Evolutionary conservation across 2,797 vertebrate genomes (phyloP).

Genomic region (Hoplostethus atlanticus): DNA sequence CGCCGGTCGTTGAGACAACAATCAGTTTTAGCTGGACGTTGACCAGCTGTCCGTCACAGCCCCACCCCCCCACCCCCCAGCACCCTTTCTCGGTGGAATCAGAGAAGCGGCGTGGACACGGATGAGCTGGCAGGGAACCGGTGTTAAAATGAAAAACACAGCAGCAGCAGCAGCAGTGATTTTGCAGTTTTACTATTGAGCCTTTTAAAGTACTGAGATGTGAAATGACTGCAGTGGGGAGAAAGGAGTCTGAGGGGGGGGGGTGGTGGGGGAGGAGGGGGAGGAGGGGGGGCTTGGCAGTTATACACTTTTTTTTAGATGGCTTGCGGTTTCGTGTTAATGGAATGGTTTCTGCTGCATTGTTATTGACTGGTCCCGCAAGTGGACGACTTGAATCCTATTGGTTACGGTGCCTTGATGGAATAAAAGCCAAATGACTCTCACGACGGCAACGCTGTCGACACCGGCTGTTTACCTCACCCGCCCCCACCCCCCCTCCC

Average conservation of each 20-base stretch:
- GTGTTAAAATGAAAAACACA: conserved; percentile 44
- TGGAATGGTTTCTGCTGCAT: conserved; percentile 67
- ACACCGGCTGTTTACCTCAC: conserved; percentile 19
- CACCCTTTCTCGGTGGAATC: conserved; percentile 17
- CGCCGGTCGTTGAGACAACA: conserved; percentile 38
- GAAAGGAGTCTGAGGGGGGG: not conserved
- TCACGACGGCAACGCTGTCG: conserved; percentile 28
- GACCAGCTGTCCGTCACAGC: conserved; percentile 54
- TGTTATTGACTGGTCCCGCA: conserved; percentile 62
- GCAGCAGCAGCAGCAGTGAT: conserved; percentile 57
- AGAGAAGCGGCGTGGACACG: conserved; percentile 5
- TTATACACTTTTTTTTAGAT: conserved; percentile 40
- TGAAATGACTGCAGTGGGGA: conserved; percentile 48
- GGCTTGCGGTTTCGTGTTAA: conserved; percentile 65
- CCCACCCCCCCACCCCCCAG: conserved; percentile 51
- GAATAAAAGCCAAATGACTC: conserved; percentile 38
- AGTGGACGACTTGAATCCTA: conserved; percentile 50
- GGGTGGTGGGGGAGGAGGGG: not conserved
- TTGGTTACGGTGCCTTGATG: conserved; percentile 43
- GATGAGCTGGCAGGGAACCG: conserved; percentile 20
- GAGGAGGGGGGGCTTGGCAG: conserved; percentile 44
- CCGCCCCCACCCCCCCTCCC: not conserved
- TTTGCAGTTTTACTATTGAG: conserved; percentile 38
- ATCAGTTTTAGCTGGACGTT: conserved; percentile 24
- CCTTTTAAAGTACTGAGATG: conserved; percentile 47